Conservation (phyloP, 2,797 vertebrate genomes). For the Paratrypauchen microcephalus region DNA sequence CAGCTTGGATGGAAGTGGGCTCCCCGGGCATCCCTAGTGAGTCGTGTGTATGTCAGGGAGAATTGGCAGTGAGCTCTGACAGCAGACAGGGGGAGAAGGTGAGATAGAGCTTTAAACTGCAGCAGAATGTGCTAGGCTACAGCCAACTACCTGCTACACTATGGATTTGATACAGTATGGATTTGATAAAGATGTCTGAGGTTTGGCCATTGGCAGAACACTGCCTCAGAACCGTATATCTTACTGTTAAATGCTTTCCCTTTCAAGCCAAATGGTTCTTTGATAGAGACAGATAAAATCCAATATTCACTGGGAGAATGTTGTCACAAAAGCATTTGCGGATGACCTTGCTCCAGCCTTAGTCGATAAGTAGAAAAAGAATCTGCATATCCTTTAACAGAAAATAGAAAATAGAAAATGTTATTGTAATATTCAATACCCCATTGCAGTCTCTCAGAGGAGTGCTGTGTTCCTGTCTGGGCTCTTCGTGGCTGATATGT, state of each 20-base stretch:
- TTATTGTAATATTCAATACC: constrained; percentile 32
- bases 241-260: constrained; percentile 39
- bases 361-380: constrained; percentile 57
- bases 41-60: constrained; percentile 33
- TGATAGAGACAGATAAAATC: constrained; percentile 59
- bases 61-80: constrained; percentile 35
- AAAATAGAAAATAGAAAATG: constrained; percentile 33
- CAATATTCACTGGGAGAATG: constrained; percentile 57
- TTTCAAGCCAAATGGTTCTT: constrained; percentile 51
- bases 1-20: constrained; percentile 38
- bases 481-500: constrained; percentile 23
- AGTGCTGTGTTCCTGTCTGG: constrained; percentile 19
- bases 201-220: constrained; percentile 21
- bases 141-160: constrained; percentile 16
- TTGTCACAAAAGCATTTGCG: constrained; percentile 51
- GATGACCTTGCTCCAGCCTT: constrained; percentile 56
- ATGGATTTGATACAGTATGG: constrained; percentile 22
- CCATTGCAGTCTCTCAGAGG: constrained; percentile 23
- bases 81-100: background rate
- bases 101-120: background rate
- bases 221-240: constrained; percentile 41
- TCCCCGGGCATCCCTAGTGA: constrained; percentile 32
- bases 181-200: constrained; percentile 11
- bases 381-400: constrained; percentile 50
- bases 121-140: constrained; percentile 14